Percentiles rank a stretch among this genome's conserved stretches.
phyloP scores from a whole-genome alignment of 2,888 invertebrate genomes.

The Drosophila yooni region DNA sequence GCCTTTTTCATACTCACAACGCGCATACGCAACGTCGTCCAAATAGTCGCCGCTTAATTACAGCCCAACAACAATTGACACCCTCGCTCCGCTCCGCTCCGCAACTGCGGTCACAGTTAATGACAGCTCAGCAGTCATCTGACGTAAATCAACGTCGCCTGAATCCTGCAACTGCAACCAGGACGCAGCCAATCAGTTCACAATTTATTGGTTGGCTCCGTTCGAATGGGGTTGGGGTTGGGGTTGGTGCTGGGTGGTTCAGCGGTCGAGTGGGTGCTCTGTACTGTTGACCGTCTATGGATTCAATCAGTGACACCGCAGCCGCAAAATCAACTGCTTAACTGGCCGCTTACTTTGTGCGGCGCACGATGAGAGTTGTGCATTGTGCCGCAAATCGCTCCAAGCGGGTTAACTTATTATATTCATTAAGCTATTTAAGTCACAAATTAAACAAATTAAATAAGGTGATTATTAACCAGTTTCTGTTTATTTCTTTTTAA shows the following conservation, averaged over 20 bases:
- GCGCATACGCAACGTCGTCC: slow-evolving; percentile 51
- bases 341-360: slow-evolving; percentile 42
- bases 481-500: background rate
- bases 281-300: slow-evolving; percentile 37
- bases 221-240: background rate
- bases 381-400: slow-evolving; percentile 14
- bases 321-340: slow-evolving; percentile 72
- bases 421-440: background rate
- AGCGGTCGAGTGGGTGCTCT: slow-evolving; percentile 7
- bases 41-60: slow-evolving; percentile 61
- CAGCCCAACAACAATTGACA: slow-evolving; percentile 27
- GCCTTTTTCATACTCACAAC: slow-evolving; percentile 12
- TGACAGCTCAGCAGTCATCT: slow-evolving; percentile 54
- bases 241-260: background rate
- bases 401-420: slow-evolving; percentile 6
- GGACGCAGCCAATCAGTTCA: slow-evolving; percentile 46
- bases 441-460: background rate
- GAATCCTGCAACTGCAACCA: slow-evolving; percentile 39
- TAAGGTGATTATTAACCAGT: background rate
- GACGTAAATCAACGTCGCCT: slow-evolving; percentile 47
- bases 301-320: slow-evolving; percentile 70
- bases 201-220: slow-evolving; percentile 50
- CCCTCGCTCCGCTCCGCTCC: slow-evolving; percentile 23
- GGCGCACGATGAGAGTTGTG: slow-evolving; percentile 37
- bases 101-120: slow-evolving; percentile 72